phyloP scores from a whole-genome alignment of 2,888 invertebrate genomes.

The Agrypnus murinus region DNA sequence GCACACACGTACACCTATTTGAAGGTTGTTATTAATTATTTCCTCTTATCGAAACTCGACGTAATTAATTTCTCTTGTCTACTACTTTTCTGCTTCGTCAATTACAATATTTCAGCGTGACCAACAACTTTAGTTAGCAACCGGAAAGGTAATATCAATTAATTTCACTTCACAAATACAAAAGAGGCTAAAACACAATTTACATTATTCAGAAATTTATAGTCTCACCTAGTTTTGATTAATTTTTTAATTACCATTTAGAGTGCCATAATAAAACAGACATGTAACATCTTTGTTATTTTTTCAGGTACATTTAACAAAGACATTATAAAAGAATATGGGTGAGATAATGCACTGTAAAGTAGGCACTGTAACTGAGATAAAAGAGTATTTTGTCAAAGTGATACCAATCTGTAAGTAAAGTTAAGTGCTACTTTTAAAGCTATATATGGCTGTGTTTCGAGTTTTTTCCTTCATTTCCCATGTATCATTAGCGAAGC shows the following conservation, averaged over 20 bases:
- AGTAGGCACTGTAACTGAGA: neutral
- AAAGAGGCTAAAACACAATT: neutral
- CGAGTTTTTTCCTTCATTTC: conserved; percentile 8
- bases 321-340: neutral
- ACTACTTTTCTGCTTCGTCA: conserved; percentile 22
- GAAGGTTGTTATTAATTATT: conserved; percentile 28
- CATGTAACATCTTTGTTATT: too few relatives aligned
- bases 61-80: conserved; percentile 20
- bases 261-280: too few relatives aligned
- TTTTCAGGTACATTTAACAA: too few relatives aligned
- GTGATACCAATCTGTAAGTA: neutral
- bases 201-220: neutral
- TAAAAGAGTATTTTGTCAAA: neutral
- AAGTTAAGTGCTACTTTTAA: neutral
- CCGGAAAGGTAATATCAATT: conserved; percentile 4
- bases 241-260: neutral
- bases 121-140: neutral
- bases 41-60: conserved; percentile 13
- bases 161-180: neutral
- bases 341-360: neutral
- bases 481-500: neutral
- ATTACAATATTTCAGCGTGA: conserved; percentile 18
- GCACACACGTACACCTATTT: conserved; percentile 5
- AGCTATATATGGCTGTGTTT: neutral
- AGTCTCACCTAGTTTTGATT: neutral